Conservation (phyloP, 2,797 vertebrate species). For the Glossophaga mutica region DNA sequence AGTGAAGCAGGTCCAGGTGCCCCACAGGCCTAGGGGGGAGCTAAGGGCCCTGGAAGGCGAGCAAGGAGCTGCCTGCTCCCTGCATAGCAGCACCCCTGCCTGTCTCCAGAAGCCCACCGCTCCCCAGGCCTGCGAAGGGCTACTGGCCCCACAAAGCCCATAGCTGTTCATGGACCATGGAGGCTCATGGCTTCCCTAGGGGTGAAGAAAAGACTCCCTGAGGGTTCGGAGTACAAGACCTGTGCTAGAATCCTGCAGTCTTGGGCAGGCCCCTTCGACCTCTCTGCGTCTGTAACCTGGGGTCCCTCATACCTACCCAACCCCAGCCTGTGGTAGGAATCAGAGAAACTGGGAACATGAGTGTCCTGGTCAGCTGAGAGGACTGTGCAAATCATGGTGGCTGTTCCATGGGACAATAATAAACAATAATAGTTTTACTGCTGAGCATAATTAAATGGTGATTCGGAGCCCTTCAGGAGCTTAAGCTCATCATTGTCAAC, state of each 20-base stretch:
- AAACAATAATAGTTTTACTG: not conserved
- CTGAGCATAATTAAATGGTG: not conserved
- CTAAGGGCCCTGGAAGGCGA: not conserved
- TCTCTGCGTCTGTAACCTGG: not conserved
- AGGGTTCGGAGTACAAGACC: not conserved
- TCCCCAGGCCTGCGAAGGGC: not conserved
- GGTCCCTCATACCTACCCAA: not conserved
- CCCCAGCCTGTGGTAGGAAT: not conserved
- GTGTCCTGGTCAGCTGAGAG: not conserved
- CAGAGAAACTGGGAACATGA: not conserved
- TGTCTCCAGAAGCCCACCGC: not conserved
- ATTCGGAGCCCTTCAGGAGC: not conserved
- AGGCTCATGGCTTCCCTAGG: not conserved
- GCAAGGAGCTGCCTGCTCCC: not conserved
- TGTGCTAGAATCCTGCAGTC: not conserved
- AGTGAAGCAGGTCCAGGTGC: not conserved
- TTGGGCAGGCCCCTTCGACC: not conserved
- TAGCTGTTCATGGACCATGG: fast-evolving
- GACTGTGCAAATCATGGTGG: not conserved
- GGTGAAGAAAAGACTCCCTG: not conserved
- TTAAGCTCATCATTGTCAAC: not conserved
- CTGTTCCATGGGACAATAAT: not conserved
- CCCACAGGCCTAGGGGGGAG: not conserved
- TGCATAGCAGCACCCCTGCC: fast-evolving
- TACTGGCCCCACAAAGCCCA: not conserved